Evolutionary conservation across 2,113 vertebrate species (phyloP), one percentile per base, ranked within the genome.

Genomic region (Peucedramus taeniatus): DNA sequence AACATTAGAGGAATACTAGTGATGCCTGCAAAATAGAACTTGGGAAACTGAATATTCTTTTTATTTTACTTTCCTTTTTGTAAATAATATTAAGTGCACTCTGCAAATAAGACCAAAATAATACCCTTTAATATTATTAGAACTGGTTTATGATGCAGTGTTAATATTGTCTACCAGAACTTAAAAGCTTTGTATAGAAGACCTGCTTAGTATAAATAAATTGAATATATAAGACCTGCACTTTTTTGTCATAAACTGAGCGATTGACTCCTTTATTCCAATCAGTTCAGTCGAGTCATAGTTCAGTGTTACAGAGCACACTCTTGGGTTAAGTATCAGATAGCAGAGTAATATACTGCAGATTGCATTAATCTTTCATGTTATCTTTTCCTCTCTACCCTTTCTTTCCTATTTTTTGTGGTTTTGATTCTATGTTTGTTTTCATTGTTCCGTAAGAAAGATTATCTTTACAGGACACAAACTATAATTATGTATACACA

Each of bases 391-490:
- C 49, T 94, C 35, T 84, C 60, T 88, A 42, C 28, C 10, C 5
- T 5, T 84, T 87, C 45, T 77, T 91, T 90, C 24, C 27, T 51
- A n/a, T 64, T 87, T 94, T 85, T 87, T 66, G 50, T 93, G 51
- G 35, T 19, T 94, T 96, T 81, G 37, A 83, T 63, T 86, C 76
- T 74, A 2, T 89, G 50, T 92, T 93, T 95, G 59, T 83, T 95
- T 92, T 95, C 88, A 90, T 39, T 89, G 83, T 83, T 95, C 83
- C 74, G 7, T 91, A 61, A 75, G 77, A 94, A 85, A 92, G 71
- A 86, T 95, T 95, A 88, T 90, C 92, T 94, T 89, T 83, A 66
- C 44, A 64, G 64, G 56, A 66, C 71, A 78, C 28, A 81, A 93
- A 17, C 11, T 78, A 21, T 88, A 90, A 91, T 89, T 94, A 47